Percentiles rank a stretch among this genome's conserved stretches.
These are phyloP conservation scores for Hydractinia symbiolongicarpus DNA, from an alignment of 30 jellyfish, hydroid and myxozoan genomes.

Conservation along the genomic window DNA sequence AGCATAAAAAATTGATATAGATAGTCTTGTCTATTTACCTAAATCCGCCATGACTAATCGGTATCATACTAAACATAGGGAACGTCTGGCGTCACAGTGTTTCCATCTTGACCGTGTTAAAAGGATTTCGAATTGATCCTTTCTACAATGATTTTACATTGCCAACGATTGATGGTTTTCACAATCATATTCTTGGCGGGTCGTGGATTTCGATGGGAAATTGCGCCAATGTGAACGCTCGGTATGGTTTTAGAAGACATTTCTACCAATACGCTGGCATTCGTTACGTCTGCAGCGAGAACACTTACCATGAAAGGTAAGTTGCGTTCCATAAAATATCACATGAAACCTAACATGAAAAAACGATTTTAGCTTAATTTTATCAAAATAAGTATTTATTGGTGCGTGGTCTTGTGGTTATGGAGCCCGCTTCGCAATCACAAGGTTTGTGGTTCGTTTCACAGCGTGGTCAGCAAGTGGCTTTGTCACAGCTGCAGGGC, in stretches of 20 bases:
- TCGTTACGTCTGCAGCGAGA: conserved; percentile 20
- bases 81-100: conserved; percentile 41
- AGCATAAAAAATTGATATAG: no score
- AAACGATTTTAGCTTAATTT: no score
- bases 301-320: conserved; percentile 26
- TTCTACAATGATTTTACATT: conserved; percentile 26
- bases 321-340: background rate
- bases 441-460: no score
- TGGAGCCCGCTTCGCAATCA: no score
- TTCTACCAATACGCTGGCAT: conserved; percentile 36
- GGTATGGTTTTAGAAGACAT: conserved; percentile 35
- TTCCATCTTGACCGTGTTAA: conserved; percentile 18
- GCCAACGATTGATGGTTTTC: conserved; percentile 36
- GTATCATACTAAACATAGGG: no score
- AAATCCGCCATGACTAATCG: no score
- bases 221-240: conserved; percentile 24
- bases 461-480: no score
- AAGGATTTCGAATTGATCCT: conserved; percentile 28
- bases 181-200: conserved; percentile 29
- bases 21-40: no score
- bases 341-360: no score
- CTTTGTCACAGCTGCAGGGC: no score
- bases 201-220: conserved; percentile 40
- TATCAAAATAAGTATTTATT: no score
- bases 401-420: no score